phyloP scores from a whole-genome alignment of 1,140 invertebrate genomes.

The Aphaenogaster floridana region DNA sequence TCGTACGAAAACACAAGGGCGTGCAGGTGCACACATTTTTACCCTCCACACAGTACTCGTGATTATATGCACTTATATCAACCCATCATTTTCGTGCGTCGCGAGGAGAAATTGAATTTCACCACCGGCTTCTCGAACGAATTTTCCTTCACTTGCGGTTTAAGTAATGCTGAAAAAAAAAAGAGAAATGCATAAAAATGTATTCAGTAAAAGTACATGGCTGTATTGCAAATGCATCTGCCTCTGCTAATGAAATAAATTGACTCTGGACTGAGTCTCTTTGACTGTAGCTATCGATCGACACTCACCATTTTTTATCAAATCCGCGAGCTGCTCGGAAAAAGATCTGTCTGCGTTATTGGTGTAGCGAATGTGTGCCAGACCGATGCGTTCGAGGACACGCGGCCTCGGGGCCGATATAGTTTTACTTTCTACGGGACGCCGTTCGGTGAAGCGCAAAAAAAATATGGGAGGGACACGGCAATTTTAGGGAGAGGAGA shows the following conservation, averaged over 20 bases:
- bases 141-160: not conserved
- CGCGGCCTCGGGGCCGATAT: slow-evolving; percentile 47
- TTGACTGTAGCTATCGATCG: not conserved
- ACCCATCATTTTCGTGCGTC: slow-evolving; percentile 17
- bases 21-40: slow-evolving; percentile 40
- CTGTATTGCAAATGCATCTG: not conserved
- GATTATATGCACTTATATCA: not conserved
- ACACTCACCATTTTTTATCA: not conserved
- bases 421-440: slow-evolving; percentile 75
- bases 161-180: not conserved
- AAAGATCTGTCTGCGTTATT: slow-evolving; percentile 22
- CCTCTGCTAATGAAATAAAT: not conserved
- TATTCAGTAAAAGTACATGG: not conserved
- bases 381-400: slow-evolving; percentile 66
- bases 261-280: not conserved
- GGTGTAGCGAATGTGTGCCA: slow-evolving; percentile 66
- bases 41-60: not conserved
- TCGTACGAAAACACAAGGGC: not conserved
- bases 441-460: slow-evolving; percentile 22
- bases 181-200: not conserved
- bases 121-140: not conserved
- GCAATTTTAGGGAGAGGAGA: slow-evolving; percentile 48
- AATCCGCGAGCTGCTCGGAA: not conserved
- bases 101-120: slow-evolving; percentile 6
- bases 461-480: not conserved